Percentiles rank a stretch among this genome's conserved stretches.
Evolutionary conservation across 2,113 vertebrate genomes (phyloP).

Genomic region (Neoarius graeffei): DNA sequence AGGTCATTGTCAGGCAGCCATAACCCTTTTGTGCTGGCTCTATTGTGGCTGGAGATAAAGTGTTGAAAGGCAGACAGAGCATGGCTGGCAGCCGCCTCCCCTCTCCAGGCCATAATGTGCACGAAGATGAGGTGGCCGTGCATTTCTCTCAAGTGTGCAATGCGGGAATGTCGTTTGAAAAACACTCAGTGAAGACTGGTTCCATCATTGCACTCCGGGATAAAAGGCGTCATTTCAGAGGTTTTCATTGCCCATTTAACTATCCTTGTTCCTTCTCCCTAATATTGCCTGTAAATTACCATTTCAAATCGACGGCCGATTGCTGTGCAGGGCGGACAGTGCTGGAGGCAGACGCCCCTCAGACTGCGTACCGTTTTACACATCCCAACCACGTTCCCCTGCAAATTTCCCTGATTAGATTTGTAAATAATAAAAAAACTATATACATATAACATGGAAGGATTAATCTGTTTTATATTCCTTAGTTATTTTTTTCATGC

Average conservation of each 20-base stretch:
- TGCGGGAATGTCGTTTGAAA: constrained; percentile 52
- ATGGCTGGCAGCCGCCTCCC: constrained; percentile 24
- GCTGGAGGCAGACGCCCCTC: constrained; percentile 10
- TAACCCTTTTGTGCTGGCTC: constrained; percentile 57
- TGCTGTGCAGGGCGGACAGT: constrained; percentile 27
- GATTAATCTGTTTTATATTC: constrained; percentile 99
- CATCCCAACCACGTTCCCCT: constrained; percentile 69
- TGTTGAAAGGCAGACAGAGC: constrained; percentile 51
- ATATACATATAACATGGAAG: constrained; percentile 91
- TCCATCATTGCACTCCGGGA: constrained; percentile 57
- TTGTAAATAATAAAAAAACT: constrained; percentile 99
- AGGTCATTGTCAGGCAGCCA: constrained; percentile 60
- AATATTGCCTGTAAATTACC: constrained; percentile 61
- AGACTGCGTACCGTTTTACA: constrained; percentile 53
- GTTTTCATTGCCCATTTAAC: constrained; percentile 62
- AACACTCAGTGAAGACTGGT: constrained; percentile 50
- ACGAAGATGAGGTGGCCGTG: constrained; percentile 45
- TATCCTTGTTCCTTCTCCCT: constrained; percentile 55
- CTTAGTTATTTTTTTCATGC: constrained; percentile 94
- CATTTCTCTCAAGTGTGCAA: constrained; percentile 50
- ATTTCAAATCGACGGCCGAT: constrained; percentile 54
- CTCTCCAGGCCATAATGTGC: constrained; percentile 52
- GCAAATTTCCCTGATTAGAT: constrained; percentile 92
- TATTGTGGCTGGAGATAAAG: constrained; percentile 57
- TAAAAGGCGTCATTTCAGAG: constrained; percentile 58